Evolutionary conservation across 23 tunicate genomes (phyloP).

Genomic region (Pegea sp.): DNA sequence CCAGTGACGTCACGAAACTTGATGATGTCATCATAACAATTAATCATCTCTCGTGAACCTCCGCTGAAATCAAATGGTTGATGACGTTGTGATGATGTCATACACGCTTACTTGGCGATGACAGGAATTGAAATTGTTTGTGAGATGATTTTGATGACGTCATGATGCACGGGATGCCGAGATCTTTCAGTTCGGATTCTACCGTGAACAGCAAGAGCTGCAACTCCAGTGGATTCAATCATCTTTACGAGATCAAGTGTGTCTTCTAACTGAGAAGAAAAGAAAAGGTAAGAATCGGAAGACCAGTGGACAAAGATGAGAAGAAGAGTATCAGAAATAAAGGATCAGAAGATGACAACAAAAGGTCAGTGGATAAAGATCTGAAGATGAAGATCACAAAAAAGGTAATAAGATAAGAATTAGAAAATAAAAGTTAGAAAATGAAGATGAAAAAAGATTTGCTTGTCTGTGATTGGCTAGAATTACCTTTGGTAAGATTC

Average conservation of each 20-base stretch:
- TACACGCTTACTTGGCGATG: slow-evolving; percentile 49
- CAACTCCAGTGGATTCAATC: slow-evolving; percentile 85
- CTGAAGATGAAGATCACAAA: too few species aligned
- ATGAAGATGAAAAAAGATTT: not conserved
- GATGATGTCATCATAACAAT: slow-evolving; percentile 50
- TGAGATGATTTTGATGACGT: slow-evolving; percentile 33
- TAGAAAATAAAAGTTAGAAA: not conserved
- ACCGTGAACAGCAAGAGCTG: slow-evolving; percentile 89
- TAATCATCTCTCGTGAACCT: slow-evolving; percentile 51
- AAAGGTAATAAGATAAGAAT: too few species aligned
- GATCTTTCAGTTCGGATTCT: slow-evolving; percentile 61
- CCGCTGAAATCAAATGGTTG: too few species aligned
- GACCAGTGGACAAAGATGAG: not conserved
- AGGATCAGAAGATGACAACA: too few species aligned
- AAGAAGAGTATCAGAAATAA: too few species aligned
- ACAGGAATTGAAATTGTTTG: slow-evolving; percentile 73
- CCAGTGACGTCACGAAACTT: slow-evolving; percentile 37
- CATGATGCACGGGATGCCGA: slow-evolving; percentile 36
- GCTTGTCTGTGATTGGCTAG: not conserved
- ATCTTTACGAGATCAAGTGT: slow-evolving; percentile 69
- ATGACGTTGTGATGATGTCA: too few species aligned
- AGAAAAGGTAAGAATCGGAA: not conserved
- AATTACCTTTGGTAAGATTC: slow-evolving; percentile 53
- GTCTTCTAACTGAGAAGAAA: slow-evolving; percentile 40
- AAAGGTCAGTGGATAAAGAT: too few species aligned